phyloP scores from a whole-genome alignment of 2,888 invertebrate species.

The Clivina fossor region DNA sequence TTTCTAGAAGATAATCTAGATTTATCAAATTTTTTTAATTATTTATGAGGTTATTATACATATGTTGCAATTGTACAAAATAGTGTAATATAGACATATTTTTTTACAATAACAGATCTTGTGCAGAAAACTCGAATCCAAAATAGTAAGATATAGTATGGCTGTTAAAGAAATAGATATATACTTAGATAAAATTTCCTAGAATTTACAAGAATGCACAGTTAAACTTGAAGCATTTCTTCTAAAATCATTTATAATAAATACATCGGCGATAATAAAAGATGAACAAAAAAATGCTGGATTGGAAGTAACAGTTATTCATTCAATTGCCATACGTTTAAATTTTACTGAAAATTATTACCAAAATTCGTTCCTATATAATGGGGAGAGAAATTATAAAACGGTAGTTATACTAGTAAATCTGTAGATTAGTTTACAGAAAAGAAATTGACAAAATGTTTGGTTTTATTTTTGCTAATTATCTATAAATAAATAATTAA shows the following conservation, averaged over 20 bases:
- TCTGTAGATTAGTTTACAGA: conserved; percentile 52
- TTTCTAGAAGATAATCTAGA: background rate
- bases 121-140: background rate
- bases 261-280: background rate
- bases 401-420: conserved; percentile 57
- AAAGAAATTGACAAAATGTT: conserved; percentile 54
- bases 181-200: conserved; percentile 3
- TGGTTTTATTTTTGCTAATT: conserved; percentile 62
- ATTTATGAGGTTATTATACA: background rate
- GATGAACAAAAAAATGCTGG: conserved; percentile 1
- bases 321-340: background rate
- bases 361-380: background rate
- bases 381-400: conserved; percentile 53
- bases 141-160: background rate
- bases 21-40: conserved; percentile 4
- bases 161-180: background rate
- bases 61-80: conserved; percentile 7
- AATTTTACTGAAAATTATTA: conserved; percentile 9
- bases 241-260: background rate
- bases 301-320: conserved; percentile 16
- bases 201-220: conserved; percentile 5
- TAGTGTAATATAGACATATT: background rate
- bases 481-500: no score
- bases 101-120: background rate
- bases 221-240: conserved; percentile 2